These are phyloP conservation scores for Apis cerana DNA, from an alignment of 1,140 invertebrate species.

Conservation along the genomic window DNA sequence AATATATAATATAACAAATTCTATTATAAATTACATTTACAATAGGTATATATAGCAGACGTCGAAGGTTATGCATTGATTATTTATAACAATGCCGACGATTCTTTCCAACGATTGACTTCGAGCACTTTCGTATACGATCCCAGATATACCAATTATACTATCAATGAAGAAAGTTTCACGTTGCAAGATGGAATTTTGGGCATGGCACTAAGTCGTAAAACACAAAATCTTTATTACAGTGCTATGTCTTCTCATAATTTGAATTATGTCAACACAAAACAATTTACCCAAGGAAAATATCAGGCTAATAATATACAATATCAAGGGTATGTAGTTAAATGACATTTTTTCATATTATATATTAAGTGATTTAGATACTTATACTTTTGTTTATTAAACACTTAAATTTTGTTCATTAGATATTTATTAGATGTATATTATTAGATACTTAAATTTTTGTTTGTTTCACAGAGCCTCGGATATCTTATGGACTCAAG, in stretches of 20 bases:
- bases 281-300: slow-evolving; percentile 45
- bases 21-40: too few relatives aligned
- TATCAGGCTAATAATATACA: slow-evolving; percentile 45
- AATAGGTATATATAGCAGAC: slow-evolving; percentile 75
- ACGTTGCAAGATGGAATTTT: slow-evolving; percentile 74
- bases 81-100: slow-evolving; percentile 55
- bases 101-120: slow-evolving; percentile 67
- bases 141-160: slow-evolving; percentile 43
- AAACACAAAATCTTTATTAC: slow-evolving; percentile 64
- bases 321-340: slow-evolving; percentile 67
- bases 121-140: slow-evolving; percentile 55
- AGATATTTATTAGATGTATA: too few relatives aligned
- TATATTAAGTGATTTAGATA: too few relatives aligned
- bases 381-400: too few relatives aligned
- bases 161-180: slow-evolving; percentile 71
- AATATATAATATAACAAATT: too few relatives aligned
- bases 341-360: not conserved
- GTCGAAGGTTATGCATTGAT: slow-evolving; percentile 72
- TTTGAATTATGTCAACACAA: slow-evolving; percentile 64
- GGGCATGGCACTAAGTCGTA: slow-evolving; percentile 72
- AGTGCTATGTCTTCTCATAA: slow-evolving; percentile 73
- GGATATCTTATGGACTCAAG: slow-evolving; percentile 72
- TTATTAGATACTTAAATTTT: not conserved
- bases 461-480: not conserved
- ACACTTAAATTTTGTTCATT: too few relatives aligned